Evolutionary conservation across 2,888 invertebrate genomes (phyloP).

Genomic region (Mesodorylaimus sp.): DNA sequence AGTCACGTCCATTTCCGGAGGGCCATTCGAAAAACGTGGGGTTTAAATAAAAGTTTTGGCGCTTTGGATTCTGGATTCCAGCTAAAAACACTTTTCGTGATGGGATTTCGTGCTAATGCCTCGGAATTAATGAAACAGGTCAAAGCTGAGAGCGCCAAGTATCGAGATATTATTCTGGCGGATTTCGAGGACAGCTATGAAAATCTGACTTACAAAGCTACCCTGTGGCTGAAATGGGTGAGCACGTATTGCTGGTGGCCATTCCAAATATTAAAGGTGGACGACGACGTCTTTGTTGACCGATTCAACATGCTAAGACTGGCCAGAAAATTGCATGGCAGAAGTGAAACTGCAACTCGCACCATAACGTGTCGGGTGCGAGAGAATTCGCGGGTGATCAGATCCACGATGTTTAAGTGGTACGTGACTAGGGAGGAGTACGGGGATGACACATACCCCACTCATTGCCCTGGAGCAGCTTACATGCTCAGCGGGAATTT

Average conservation of each 20-base stretch:
- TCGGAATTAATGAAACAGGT: not conserved
- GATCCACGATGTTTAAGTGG: not conserved
- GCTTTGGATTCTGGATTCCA: too few species aligned
- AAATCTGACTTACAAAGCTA: slow-evolving; percentile 2
- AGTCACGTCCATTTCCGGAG: not conserved
- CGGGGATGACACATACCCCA: not conserved
- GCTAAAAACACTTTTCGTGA: not conserved
- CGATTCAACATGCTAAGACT: not conserved
- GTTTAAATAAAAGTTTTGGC: too few species aligned
- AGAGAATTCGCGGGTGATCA: not conserved
- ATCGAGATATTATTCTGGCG: not conserved
- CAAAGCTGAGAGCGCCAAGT: not conserved
- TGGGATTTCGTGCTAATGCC: not conserved
- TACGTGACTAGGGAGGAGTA: not conserved
- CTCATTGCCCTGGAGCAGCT: slow-evolving; percentile 4
- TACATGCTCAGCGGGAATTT: slow-evolving; percentile 1
- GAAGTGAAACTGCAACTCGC: not conserved
- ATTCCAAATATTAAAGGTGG: not conserved
- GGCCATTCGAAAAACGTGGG: not conserved
- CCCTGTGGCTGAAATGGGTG: not conserved
- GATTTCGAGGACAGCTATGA: slow-evolving; percentile 1
- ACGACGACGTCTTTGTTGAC: not conserved
- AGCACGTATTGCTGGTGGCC: not conserved
- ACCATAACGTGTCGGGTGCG: not conserved
- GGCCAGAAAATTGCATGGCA: not conserved